These are phyloP conservation scores for Cheumatopsyche charites DNA, from an alignment of 1,140 invertebrate genomes.

Conservation along the genomic window DNA sequence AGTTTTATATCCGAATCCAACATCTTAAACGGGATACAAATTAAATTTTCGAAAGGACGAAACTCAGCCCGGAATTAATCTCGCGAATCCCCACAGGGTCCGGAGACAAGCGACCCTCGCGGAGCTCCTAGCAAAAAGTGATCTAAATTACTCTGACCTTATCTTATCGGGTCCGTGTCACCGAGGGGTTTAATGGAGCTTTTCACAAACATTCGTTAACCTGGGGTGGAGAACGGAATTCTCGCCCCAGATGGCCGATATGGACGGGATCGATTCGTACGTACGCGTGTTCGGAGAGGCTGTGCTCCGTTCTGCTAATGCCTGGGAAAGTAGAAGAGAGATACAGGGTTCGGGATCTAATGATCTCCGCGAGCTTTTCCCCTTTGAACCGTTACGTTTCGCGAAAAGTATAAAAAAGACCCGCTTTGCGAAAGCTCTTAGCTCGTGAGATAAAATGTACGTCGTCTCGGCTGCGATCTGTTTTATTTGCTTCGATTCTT, in stretches of 20 bases:
- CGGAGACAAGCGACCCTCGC: constrained; percentile 13
- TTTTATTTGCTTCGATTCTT: too few relatives aligned
- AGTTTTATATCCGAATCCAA: constrained; percentile 6
- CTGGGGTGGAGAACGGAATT: constrained; percentile 34
- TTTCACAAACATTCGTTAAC: constrained; percentile 48
- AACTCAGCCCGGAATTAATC: constrained; percentile 43
- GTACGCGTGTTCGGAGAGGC: neutral
- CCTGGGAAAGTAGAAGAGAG: constrained; percentile 17
- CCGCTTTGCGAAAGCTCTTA: neutral
- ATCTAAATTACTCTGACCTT: constrained; percentile 48
- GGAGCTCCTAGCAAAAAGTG: constrained; percentile 47
- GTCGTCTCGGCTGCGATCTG: too few relatives aligned
- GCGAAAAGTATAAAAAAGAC: neutral
- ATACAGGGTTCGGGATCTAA: constrained; percentile 2
- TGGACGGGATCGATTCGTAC: constrained; percentile 39
- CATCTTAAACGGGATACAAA: neutral
- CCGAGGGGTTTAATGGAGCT: constrained; percentile 47
- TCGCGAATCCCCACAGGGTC: constrained; percentile 43
- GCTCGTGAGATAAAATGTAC: too few relatives aligned
- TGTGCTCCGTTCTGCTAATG: constrained; percentile 42
- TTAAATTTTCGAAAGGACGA: constrained; percentile 14
- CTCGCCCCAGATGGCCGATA: constrained; percentile 10
- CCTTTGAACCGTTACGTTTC: constrained; percentile 12
- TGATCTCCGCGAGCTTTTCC: constrained; percentile 27
- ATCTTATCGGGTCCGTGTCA: constrained; percentile 48